Evolutionary conservation across 2,888 invertebrate species (phyloP).

Genomic region (Onchidella celtica): DNA sequence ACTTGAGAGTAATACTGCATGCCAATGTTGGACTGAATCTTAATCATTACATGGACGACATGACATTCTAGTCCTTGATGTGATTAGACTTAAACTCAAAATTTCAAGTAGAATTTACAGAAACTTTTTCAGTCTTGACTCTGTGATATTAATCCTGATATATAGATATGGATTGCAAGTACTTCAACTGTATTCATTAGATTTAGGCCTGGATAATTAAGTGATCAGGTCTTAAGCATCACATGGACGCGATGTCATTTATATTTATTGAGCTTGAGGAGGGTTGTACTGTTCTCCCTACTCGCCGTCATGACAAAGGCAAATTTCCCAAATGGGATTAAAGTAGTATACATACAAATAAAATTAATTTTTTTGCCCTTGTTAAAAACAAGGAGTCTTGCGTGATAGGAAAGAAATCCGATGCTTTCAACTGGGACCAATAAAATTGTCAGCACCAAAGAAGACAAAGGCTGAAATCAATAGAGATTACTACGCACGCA

Average conservation of each 20-base stretch:
- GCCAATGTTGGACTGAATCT: neutral
- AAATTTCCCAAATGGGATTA: too few species aligned
- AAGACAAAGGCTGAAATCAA: neutral
- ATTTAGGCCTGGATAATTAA: neutral
- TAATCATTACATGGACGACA: neutral
- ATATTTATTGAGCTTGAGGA: neutral
- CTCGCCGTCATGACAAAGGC: neutral
- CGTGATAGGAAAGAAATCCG: neutral
- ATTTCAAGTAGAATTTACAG: neutral
- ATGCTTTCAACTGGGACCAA: neutral
- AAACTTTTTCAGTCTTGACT: neutral
- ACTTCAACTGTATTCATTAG: neutral
- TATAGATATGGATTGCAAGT: too few species aligned
- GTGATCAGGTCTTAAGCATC: neutral
- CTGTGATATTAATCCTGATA: neutral
- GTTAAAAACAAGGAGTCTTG: neutral
- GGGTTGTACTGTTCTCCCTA: neutral
- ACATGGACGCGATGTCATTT: too few species aligned
- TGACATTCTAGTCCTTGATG: neutral
- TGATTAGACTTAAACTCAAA: neutral
- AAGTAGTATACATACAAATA: too few species aligned
- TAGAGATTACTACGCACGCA: neutral
- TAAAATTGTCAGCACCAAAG: neutral
- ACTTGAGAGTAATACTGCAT: neutral
- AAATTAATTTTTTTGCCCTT: neutral